Evolutionary conservation across 2,797 vertebrate genomes (phyloP).

Genomic region (Cuniculus paca): DNA sequence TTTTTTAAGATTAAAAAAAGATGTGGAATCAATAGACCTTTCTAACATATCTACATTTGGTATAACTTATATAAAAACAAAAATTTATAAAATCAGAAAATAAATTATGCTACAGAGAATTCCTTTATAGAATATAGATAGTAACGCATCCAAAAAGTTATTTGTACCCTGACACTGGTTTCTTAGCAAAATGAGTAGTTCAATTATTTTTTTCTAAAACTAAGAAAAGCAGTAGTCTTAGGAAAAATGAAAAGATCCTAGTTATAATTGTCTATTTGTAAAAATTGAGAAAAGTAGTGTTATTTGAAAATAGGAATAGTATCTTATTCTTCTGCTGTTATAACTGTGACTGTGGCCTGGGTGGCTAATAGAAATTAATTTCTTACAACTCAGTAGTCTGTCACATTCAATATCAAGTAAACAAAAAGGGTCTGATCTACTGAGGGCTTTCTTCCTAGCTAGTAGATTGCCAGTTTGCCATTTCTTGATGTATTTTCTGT

Average conservation of each 20-base stretch:
- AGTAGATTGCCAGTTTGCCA: too few relatives aligned
- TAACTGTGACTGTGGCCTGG: neutral
- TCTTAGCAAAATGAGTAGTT: neutral
- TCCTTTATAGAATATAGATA: neutral
- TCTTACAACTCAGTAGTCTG: neutral
- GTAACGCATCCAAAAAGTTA: neutral
- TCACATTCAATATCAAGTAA: neutral
- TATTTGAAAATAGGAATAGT: neutral
- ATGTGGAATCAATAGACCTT: neutral
- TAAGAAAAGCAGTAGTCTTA: neutral
- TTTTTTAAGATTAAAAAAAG: neutral
- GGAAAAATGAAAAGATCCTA: neutral
- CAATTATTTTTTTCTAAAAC: neutral
- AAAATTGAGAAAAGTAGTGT: neutral
- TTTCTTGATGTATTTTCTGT: neutral
- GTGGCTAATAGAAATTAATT: neutral
- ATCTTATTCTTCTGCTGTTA: neutral
- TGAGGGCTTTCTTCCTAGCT: neutral
- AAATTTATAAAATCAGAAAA: constrained; percentile 4
- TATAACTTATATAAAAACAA: neutral
- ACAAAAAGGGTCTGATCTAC: neutral
- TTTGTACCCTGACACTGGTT: neutral
- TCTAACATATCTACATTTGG: neutral
- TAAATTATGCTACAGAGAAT: neutral
- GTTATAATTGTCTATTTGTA: neutral